Percentiles rank a stretch among this genome's conserved stretches.
Evolutionary conservation across 2,113 vertebrate genomes (phyloP).

Genomic region (Arizona elegans): DNA sequence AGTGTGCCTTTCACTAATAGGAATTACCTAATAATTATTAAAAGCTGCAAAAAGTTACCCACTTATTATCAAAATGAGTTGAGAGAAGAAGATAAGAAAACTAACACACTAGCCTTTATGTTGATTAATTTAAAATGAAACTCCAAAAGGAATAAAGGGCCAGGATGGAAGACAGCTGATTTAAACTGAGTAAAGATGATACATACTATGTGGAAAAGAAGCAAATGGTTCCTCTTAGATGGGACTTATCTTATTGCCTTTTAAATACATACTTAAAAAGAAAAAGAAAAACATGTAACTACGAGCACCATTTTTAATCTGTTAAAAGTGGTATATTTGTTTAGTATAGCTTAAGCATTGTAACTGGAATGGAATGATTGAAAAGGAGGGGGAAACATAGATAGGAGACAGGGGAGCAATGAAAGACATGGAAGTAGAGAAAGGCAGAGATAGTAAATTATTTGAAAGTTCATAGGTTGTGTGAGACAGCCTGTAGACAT

Average conservation of each 20-base stretch:
- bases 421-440: neutral
- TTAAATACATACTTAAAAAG: neutral
- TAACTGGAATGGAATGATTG: neutral
- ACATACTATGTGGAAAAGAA: neutral
- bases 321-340: neutral
- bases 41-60: neutral
- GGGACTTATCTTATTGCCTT: neutral
- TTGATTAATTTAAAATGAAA: neutral
- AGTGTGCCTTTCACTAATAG: neutral
- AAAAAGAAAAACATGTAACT: neutral
- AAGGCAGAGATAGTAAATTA: neutral
- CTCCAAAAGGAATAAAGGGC: neutral
- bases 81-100: neutral
- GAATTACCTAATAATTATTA: neutral
- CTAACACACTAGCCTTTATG: neutral
- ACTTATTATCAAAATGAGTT: neutral
- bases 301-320: neutral
- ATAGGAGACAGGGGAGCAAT: neutral
- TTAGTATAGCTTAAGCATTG: neutral
- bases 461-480: neutral
- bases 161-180: neutral
- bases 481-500: neutral
- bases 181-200: neutral
- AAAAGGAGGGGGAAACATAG: neutral
- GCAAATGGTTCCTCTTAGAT: neutral